These are phyloP conservation scores for Marasmarcha lunaedactyla DNA, from an alignment of 2,888 invertebrate genomes.

Conservation along the genomic window DNA sequence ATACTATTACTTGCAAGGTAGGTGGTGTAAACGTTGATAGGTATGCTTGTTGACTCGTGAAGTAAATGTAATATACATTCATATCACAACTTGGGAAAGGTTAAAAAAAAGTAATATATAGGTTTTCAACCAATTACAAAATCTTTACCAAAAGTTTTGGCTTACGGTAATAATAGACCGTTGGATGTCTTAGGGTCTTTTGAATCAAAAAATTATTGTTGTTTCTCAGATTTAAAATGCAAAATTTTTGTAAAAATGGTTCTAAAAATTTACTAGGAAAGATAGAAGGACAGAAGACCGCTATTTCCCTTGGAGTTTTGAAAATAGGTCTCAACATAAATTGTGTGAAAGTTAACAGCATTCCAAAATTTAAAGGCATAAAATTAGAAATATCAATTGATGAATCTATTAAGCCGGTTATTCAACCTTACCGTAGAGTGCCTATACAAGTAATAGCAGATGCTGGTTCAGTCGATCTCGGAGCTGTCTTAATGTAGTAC, in stretches of 20 bases:
- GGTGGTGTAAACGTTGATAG: constrained; percentile 10
- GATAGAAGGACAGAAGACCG: constrained; percentile 12
- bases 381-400: constrained; percentile 14
- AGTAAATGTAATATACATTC: constrained; percentile 14
- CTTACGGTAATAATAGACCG: constrained; percentile 15
- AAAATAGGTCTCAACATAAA: constrained; percentile 11
- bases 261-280: constrained; percentile 11
- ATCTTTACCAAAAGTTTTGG: constrained; percentile 12
- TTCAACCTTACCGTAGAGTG: constrained; percentile 13
- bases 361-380: constrained; percentile 11
- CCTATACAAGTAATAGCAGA: constrained; percentile 9
- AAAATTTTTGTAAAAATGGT: constrained; percentile 10
- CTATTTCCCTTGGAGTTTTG: constrained; percentile 9
- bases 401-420: constrained; percentile 10
- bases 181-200: constrained; percentile 16
- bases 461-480: constrained; percentile 5
- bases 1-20: constrained; percentile 9
- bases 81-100: constrained; percentile 12
- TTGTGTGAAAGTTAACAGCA: not conserved
- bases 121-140: constrained; percentile 9
- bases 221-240: no score
- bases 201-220: no score
- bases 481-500: constrained; percentile 5
- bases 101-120: constrained; percentile 8
- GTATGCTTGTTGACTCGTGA: constrained; percentile 17